Percentiles rank a stretch among this genome's conserved stretches.
Conservation (phyloP, 2,888 invertebrate species). For the Phrixothrix hirtus region DNA sequence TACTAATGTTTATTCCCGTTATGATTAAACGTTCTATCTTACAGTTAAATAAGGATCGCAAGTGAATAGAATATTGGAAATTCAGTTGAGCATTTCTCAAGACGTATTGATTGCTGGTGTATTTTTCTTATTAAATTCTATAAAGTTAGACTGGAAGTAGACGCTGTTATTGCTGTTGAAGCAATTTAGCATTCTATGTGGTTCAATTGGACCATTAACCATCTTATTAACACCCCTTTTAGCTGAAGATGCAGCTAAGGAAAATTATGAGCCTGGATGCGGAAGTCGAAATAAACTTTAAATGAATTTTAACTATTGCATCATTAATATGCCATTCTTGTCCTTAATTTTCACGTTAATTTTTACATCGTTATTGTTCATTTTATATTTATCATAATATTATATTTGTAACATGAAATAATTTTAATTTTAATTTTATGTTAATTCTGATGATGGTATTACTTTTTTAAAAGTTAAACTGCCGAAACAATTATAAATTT, state of each 20-base stretch:
- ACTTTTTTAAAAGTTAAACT: too few relatives aligned
- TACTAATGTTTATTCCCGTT: constrained; percentile 43
- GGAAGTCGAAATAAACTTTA: background rate
- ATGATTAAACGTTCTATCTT: constrained; percentile 39
- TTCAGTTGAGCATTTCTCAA: background rate
- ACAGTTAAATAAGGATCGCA: constrained; percentile 12
- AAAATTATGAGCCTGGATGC: constrained; percentile 1
- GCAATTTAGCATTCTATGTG: constrained; percentile 9
- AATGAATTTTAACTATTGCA: background rate
- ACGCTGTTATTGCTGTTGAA: constrained; percentile 2
- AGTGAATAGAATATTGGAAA: background rate
- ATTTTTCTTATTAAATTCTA: constrained; percentile 12
- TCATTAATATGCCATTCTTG: background rate
- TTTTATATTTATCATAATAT: too few relatives aligned
- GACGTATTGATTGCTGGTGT: background rate
- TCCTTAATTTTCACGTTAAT: background rate
- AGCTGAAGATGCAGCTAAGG: constrained; percentile 2
- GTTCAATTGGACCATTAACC: constrained; percentile 10
- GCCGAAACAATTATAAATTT: too few relatives aligned
- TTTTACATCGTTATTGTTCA: too few relatives aligned
- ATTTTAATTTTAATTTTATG: too few relatives aligned
- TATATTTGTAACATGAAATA: too few relatives aligned
- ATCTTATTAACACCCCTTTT: constrained; percentile 11
- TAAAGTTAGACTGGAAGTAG: background rate
- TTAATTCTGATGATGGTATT: too few relatives aligned